Evolutionary conservation across 2,888 invertebrate genomes (phyloP).

Genomic region (Sinohyriopsis cumingii): DNA sequence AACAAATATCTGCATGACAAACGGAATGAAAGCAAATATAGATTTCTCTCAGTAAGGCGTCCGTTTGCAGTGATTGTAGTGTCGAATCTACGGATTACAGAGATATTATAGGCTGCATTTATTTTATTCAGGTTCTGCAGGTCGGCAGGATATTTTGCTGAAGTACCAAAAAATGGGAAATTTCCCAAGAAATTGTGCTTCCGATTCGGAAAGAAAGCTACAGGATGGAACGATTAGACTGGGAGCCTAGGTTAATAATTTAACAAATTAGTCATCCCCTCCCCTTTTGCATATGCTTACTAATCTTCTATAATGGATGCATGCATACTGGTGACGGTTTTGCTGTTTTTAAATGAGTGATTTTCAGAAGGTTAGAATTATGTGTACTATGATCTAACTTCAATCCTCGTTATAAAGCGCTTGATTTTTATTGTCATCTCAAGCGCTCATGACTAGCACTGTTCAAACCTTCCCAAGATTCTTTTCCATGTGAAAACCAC

Average conservation of each 20-base stretch:
- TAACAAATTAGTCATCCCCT: neutral
- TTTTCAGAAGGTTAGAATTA: neutral
- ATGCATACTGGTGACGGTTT: neutral
- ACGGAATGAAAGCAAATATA: too few relatives aligned
- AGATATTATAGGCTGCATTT: neutral
- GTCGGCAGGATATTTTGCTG: conserved; percentile 58
- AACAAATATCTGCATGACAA: too few relatives aligned
- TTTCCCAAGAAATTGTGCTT: conserved; percentile 67
- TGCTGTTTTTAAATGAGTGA: too few relatives aligned
- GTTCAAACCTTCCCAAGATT: neutral
- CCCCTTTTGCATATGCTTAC: neutral
- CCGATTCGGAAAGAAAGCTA: conserved; percentile 78
- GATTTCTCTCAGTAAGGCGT: too few relatives aligned
- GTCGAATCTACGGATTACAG: too few relatives aligned
- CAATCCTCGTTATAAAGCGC: too few relatives aligned
- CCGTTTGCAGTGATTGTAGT: too few relatives aligned
- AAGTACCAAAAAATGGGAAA: conserved; percentile 58
- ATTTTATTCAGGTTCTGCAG: conserved; percentile 56
- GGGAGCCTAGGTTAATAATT: conserved; percentile 54
- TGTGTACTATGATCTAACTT: too few relatives aligned
- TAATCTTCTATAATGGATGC: neutral
- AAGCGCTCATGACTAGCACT: too few relatives aligned
- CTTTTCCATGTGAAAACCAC: too few relatives aligned
- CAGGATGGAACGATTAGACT: conserved; percentile 76
- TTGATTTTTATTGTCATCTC: too few relatives aligned